Evolutionary conservation across 2,113 vertebrate genomes (phyloP), one percentile per base, ranked within the genome.

Genomic region (Entelurus aequoreus): DNA sequence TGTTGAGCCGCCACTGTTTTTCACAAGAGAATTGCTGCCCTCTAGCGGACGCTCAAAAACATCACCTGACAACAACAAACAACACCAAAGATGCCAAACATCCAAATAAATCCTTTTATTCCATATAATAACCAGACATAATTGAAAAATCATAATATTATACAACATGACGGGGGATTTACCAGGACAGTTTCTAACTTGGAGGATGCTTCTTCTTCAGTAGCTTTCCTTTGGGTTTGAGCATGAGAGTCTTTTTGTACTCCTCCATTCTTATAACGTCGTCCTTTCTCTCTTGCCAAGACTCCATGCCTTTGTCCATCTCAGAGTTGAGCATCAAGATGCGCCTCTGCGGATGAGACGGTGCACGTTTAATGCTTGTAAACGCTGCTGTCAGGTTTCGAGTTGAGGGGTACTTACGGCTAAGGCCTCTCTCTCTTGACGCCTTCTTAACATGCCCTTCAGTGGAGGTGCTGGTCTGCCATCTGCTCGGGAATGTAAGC

Each of bases 391-490:
- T 46, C 42, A 46, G 5, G 5, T 19, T 19, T 51, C 4, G 4
- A 37, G 6, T 35, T 35, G 21, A 47, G 36, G 6, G 8, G 53
- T 11, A 88, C 92, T 91, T 66, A 96, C 94, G 5, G 92, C 89
- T 64, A 93, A 78, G 40, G 66, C 85, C 58, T 92, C 90, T 35
- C 89, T 87, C 63, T 93, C 82, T 44, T 85, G 80, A 66, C 69
- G 83, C 73, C 94, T 90, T 56, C 83, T 89, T 52, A 88, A 65
- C 6, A 94, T 91, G 66, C 92, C 91, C 84, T 92, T 93, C 88
- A 93, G 60, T 1, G 76, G 90, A n/a, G 92, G 91, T 2, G 92
- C 92, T 46, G 90, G 88, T 8, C 90, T 84, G 15, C 94, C 93
- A 74, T 95, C 94, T 96, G 81, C 54, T 8, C 19, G 76, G 19